phyloP scores from a whole-genome alignment of 2,797 vertebrate species.

The Odontamblyopus rebecca region DNA sequence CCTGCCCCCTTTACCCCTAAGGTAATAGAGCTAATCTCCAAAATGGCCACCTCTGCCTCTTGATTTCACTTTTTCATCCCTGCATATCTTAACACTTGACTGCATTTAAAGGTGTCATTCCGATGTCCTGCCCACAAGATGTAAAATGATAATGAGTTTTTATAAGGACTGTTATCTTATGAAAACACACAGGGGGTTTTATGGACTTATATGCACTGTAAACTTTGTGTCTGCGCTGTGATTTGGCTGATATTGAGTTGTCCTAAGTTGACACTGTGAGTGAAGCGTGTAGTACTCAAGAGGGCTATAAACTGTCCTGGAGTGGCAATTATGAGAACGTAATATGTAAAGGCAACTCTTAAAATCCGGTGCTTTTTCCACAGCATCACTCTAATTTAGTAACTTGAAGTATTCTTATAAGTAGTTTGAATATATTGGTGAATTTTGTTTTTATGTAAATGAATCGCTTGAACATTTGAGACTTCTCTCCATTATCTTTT shows the following conservation, averaged over 20 bases:
- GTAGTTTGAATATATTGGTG: neutral
- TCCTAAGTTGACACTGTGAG: conserved; percentile 29
- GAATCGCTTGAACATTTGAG: neutral
- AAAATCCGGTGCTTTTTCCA: neutral
- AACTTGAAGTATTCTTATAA: neutral
- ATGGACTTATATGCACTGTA: conserved; percentile 13
- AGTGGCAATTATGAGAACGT: conserved; percentile 32
- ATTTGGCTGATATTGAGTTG: conserved; percentile 23
- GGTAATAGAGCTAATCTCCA: conserved; percentile 32
- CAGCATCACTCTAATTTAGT: neutral
- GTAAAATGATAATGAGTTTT: conserved; percentile 22
- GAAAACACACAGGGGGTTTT: neutral
- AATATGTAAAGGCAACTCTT: neutral
- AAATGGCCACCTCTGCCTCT: conserved; percentile 1
- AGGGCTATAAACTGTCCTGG: conserved; percentile 51
- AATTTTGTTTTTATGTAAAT: neutral
- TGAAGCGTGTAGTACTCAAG: conserved; percentile 43
- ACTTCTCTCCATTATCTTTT: neutral
- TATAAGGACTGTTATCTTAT: neutral
- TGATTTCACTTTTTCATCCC: conserved; percentile 14
- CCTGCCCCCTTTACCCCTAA: conserved; percentile 43
- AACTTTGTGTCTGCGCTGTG: conserved; percentile 2
- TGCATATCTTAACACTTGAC: conserved; percentile 11
- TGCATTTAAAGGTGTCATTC: conserved; percentile 15
- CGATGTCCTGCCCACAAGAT: neutral